A percentile compares a stretch with the other conserved stretches of the same genome.
These are phyloP conservation scores for Lepisosteus oculatus DNA, from an alignment of 2,113 vertebrate genomes.

Conservation along the genomic window DNA sequence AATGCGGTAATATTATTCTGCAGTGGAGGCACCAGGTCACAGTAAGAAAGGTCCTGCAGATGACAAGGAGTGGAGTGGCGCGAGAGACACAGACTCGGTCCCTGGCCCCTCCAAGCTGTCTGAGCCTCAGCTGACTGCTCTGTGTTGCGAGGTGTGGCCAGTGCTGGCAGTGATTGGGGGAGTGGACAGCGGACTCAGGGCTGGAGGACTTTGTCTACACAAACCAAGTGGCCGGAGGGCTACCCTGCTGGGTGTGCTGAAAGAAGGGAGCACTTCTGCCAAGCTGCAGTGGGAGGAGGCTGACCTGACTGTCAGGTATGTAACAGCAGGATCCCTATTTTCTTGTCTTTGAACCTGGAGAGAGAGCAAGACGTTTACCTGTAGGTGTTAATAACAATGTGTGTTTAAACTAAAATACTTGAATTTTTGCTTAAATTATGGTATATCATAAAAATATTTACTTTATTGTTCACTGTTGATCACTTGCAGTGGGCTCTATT, in stretches of 20 bases:
- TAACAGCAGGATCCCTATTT: too few relatives aligned
- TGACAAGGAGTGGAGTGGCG: constrained; percentile 31
- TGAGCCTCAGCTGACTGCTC: constrained; percentile 57
- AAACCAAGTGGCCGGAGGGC: constrained; percentile 64
- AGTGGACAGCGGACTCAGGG: constrained; percentile 68
- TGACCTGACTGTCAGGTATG: constrained; percentile 69
- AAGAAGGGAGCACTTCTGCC: constrained; percentile 65
- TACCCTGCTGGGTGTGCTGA: constrained; percentile 66
- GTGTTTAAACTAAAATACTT: too few relatives aligned
- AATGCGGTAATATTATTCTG: neutral
- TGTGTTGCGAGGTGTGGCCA: constrained; percentile 72
- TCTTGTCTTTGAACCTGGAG: too few relatives aligned
- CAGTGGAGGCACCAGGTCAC: constrained; percentile 17
- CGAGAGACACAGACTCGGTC: constrained; percentile 31
- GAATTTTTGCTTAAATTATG: too few relatives aligned
- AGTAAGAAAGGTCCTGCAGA: constrained; percentile 30
- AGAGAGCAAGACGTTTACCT: too few relatives aligned
- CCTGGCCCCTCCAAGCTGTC: constrained; percentile 48
- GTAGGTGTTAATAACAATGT: too few relatives aligned
- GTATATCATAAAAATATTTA: too few relatives aligned
- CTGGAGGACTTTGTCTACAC: constrained; percentile 66
- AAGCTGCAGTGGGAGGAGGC: constrained; percentile 76
- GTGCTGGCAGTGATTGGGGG: constrained; percentile 71
- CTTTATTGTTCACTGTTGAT: too few relatives aligned
- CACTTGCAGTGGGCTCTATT: too few relatives aligned